Base-by-base conservation (phyloP, 2,888 invertebrate species). In the Dryococelus australis region DNA sequence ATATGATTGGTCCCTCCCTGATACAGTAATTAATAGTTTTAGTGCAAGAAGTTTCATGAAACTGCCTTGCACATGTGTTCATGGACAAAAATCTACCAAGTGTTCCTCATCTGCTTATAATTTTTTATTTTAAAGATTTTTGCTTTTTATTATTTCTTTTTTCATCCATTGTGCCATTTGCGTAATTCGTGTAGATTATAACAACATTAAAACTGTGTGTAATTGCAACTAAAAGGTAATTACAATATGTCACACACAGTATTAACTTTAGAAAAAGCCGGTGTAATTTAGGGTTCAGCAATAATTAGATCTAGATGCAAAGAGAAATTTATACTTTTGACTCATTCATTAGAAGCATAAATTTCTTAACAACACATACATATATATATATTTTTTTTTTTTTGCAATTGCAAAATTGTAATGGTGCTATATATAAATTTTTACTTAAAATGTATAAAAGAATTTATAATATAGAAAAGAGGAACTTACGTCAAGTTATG, bases 401-500 rank as follows among this genome's bases (percentile, higher is more conserved):
- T 87, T 87, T 83, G 78, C 65, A 81, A 84, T 65, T 87, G 87
- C 65, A 86, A 87, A 87, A 88, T 87, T 86, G 27, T 87, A 86
- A 86, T 88, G 88, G 88, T 88, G 88, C 88, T 88, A 88, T 86
- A 87, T 87, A 35, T 85, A 85, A 85, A 85, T 78, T 86, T 84
- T 87, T 87, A 88, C 85, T 87, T 86, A 87, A 80, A 85, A 47
- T 87, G 88, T 88, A 87, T 87, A 88, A 88, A 87, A 85, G 65
- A 85, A 87, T 85, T 87, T 85, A n/a, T 47, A 28, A 83, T 43
- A 28, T 83, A 27, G 24, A 83, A 83, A 83, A 83, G 24, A 83
- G 43, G 83, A 43, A 43, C 28, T 43, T 83, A 83, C 26, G 43
- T 43, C 28, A 35, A 83, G n/a, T 43, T 28, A 16, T 13, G 13